Evolutionary conservation across 2,888 invertebrate species (phyloP).

Genomic region (Bembecia ichneumoniformis): DNA sequence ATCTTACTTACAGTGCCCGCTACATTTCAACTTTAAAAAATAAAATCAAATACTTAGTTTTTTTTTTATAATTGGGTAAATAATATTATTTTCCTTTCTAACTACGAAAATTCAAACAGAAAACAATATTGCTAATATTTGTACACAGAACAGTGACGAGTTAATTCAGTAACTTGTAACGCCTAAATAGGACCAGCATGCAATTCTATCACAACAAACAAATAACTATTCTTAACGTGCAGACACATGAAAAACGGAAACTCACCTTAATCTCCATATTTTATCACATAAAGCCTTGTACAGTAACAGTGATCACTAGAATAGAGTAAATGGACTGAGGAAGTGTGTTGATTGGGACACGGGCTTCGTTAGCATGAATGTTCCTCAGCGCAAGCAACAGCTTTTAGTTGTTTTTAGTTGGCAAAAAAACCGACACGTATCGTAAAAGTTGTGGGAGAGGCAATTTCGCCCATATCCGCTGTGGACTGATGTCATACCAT

Average conservation of each 20-base stretch:
- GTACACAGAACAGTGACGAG: not conserved
- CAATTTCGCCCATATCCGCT: conserved; percentile 59
- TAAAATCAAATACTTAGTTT: too few relatives aligned
- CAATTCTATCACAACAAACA: not conserved
- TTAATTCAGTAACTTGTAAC: not conserved
- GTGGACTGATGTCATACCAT: conserved; percentile 52
- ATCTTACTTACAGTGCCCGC: too few relatives aligned
- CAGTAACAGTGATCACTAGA: not conserved
- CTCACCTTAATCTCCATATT: not conserved
- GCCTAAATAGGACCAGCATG: not conserved
- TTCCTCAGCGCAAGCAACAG: conserved; percentile 36
- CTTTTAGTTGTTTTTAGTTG: conserved; percentile 46
- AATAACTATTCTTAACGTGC: not conserved
- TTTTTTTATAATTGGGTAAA: too few relatives aligned
- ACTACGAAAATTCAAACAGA: too few relatives aligned
- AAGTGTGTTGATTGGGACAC: conserved; percentile 19
- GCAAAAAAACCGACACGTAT: conserved; percentile 34
- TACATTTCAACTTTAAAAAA: too few relatives aligned
- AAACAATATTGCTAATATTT: too few relatives aligned
- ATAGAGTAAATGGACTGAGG: not conserved
- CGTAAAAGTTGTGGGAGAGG: conserved; percentile 53
- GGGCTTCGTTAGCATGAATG: conserved; percentile 27
- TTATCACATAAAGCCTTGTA: not conserved
- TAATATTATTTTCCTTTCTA: too few relatives aligned
- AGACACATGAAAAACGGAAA: not conserved